Percentiles rank a stretch among this genome's conserved stretches.
Conservation (phyloP, 2,888 invertebrate genomes). For the Deroplatys truncata region DNA sequence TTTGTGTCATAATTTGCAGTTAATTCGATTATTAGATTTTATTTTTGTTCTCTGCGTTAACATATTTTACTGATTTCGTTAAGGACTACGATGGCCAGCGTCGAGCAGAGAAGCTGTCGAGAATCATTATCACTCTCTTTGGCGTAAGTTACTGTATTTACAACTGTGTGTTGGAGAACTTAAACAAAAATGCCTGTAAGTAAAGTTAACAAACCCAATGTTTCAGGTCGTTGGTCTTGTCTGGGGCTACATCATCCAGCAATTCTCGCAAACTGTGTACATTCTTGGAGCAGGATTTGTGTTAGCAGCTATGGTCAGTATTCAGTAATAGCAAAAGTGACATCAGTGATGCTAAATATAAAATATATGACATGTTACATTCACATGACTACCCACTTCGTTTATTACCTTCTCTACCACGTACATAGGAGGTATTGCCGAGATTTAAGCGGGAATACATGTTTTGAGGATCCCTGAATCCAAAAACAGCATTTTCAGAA, state of each 20-base stretch:
- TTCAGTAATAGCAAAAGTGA: too few relatives aligned
- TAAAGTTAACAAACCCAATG: neutral
- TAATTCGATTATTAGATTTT: neutral
- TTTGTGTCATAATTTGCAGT: neutral
- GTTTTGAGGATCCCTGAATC: too few relatives aligned
- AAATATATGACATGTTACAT: too few relatives aligned
- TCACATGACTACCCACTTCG: too few relatives aligned
- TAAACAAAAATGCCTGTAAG: neutral
- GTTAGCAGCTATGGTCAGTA: conserved; percentile 69
- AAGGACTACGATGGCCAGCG: conserved; percentile 87
- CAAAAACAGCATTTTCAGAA: too few relatives aligned
- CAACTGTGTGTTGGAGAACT: neutral
- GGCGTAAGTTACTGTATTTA: conserved; percentile 56
- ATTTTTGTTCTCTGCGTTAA: neutral
- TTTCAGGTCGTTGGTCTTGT: conserved; percentile 66
- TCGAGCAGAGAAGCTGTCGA: conserved; percentile 82
- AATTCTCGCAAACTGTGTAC: conserved; percentile 92
- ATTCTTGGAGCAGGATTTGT: conserved; percentile 88
- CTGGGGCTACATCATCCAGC: conserved; percentile 92
- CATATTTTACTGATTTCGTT: too few relatives aligned
- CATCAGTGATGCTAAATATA: too few relatives aligned
- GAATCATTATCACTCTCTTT: conserved; percentile 85
- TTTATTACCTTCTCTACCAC: too few relatives aligned
- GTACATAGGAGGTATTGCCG: too few relatives aligned
- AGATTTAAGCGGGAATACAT: too few relatives aligned